Conservation (phyloP, 2,113 vertebrate genomes). For the Dipodomys stephensi region DNA sequence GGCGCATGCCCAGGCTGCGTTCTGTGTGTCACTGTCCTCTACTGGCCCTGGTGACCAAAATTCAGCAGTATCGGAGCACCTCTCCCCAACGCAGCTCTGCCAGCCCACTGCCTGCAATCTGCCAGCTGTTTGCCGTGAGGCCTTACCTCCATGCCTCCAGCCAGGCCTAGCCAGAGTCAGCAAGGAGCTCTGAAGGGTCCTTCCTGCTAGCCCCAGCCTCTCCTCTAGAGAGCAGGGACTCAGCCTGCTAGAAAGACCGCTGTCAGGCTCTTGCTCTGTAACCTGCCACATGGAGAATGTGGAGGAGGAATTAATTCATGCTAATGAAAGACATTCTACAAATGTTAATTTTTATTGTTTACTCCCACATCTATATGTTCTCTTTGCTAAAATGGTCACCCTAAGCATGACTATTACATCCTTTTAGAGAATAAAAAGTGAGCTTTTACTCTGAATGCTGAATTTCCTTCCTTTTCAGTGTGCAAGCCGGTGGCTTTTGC, state of each 20-base stretch:
- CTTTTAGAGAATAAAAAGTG: conserved; percentile 64
- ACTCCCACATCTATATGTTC: conserved; percentile 50
- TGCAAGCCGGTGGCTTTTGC: conserved; percentile 37
- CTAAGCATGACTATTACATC: conserved; percentile 53
- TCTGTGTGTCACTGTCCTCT: neutral
- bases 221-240: neutral
- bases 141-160: too few relatives aligned
- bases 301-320: conserved; percentile 72
- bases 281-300: neutral
- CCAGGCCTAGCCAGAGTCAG: too few relatives aligned
- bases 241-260: neutral
- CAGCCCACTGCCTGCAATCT: too few relatives aligned
- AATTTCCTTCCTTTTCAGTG: conserved; percentile 48
- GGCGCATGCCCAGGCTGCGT: too few relatives aligned
- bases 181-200: too few relatives aligned
- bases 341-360: conserved; percentile 78
- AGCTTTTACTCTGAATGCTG: conserved; percentile 62
- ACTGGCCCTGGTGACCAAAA: neutral
- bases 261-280: conserved; percentile 10
- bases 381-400: conserved; percentile 45
- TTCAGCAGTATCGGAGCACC: too few relatives aligned
- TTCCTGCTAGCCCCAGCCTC: too few relatives aligned
- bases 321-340: conserved; percentile 74
- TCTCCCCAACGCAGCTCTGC: too few relatives aligned
- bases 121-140: too few relatives aligned